Base-by-base conservation (phyloP, 2,797 vertebrate species). In the Coregonus ussuriensis region DNA sequence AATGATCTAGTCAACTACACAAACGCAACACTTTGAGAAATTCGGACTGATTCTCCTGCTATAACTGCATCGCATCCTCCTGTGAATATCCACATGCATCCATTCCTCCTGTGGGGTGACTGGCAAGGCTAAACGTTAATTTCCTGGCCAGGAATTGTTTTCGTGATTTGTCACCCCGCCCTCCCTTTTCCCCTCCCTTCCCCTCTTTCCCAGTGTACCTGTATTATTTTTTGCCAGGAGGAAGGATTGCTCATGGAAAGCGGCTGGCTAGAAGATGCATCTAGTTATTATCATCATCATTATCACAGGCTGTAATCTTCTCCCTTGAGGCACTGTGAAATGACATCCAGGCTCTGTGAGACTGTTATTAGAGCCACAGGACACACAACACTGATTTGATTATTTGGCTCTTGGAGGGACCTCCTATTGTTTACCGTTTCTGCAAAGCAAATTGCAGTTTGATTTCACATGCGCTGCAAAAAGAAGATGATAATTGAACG, bases 281-380 rank as follows among this genome's bases (percentile, higher is more conserved):
- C 67, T 75, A 63, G 76, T 84, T 82, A 86, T 87, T 85, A 83
- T 84, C 84, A 83, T 82, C 80, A 83, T 87, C 75, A 81, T 81
- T 56, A 65, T 77, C 79, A 71, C 69, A 81, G 77, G 66, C 83
- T 70, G 70, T 66, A 75, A 72, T 85, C 74, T 75, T 47, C 9
- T 75, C 54, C 68, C 79, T 47, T 78, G 80, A 76, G 66, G 11
- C 72, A 69, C 67, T 71, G 73, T 33, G 31, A 83, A 84, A 84
- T 77, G 71, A 77, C 29, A 75, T 37, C 53, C 72, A 75, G 68
- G 14, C n/a, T 72, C 73, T 72, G 72, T 72, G 75, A 53, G 77
- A 51, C 78, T 77, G 78, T 83, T 76, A 81, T 89, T 89, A 78
- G n/a, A 87, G 77, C 84, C 84, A 76, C 81, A 41, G 82, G 79